These are phyloP conservation scores for Heteractis magnifica DNA, from an alignment of 92 coral and sea anemone species.

Conservation along the genomic window DNA sequence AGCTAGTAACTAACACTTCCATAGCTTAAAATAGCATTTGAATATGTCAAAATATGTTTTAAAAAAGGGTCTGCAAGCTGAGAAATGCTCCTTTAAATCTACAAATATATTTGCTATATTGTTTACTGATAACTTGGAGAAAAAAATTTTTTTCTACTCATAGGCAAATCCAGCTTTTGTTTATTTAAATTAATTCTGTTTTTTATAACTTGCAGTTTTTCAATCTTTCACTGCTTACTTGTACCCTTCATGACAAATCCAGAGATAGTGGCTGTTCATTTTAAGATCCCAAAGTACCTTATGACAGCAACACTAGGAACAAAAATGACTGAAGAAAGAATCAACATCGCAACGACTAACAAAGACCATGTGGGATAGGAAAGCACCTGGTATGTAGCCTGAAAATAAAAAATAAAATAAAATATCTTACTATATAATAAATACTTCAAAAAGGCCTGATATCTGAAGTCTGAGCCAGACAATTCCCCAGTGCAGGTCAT, in stretches of 20 bases:
- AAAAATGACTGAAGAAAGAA: slow-evolving; percentile 66
- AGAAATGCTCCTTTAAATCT: too few relatives aligned
- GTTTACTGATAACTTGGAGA: too few relatives aligned
- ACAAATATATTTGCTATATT: too few relatives aligned
- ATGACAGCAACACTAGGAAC: slow-evolving; percentile 77
- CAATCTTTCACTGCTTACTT: not conserved
- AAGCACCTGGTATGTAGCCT: slow-evolving; percentile 71
- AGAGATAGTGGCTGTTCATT: slow-evolving; percentile 45
- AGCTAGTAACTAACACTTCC: too few relatives aligned
- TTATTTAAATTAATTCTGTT: too few relatives aligned
- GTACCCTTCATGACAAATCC: not conserved
- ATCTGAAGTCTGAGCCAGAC: not conserved
- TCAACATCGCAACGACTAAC: slow-evolving; percentile 61
- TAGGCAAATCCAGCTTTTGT: too few relatives aligned
- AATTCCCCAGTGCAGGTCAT: too few relatives aligned
- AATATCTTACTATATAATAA: not conserved
- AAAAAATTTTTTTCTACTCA: too few relatives aligned
- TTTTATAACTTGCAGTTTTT: too few relatives aligned
- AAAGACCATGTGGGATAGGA: slow-evolving; percentile 89
- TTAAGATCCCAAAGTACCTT: slow-evolving; percentile 58
- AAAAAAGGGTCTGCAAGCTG: too few relatives aligned
- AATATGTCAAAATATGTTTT: too few relatives aligned
- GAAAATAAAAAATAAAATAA: not conserved
- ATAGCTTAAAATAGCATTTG: too few relatives aligned
- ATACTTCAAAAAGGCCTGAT: not conserved